A percentile compares a stretch with the other conserved stretches of the same genome.
Evolutionary conservation across 2,113 vertebrate species (phyloP).

Genomic region (Limnothrissa miodon): DNA sequence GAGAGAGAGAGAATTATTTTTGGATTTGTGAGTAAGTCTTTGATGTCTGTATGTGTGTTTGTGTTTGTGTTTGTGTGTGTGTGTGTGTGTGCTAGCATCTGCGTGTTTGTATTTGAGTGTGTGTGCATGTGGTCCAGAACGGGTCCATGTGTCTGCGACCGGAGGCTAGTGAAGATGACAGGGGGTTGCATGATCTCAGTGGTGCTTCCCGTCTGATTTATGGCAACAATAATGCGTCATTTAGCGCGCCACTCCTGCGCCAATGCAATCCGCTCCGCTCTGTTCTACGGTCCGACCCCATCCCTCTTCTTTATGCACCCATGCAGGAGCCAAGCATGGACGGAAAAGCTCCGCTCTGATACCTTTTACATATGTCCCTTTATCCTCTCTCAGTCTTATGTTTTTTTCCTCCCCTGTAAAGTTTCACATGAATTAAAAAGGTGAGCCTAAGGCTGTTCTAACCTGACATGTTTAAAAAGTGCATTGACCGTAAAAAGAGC

Average conservation of each 20-base stretch:
- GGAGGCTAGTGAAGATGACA: not conserved
- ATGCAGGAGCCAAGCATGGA: not conserved
- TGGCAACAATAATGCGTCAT: not conserved
- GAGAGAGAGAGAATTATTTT: not conserved
- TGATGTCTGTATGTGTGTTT: too few relatives aligned
- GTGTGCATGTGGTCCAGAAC: not conserved
- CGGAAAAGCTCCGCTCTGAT: not conserved
- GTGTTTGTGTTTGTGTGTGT: too few relatives aligned
- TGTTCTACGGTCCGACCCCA: not conserved
- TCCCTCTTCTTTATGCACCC: not conserved
- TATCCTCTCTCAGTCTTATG: not conserved
- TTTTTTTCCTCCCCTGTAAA: not conserved
- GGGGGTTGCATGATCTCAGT: not conserved
- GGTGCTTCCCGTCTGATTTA: not conserved
- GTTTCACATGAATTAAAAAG: not conserved
- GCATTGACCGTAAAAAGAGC: not conserved
- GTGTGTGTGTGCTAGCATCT: too few relatives aligned
- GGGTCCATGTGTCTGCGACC: not conserved
- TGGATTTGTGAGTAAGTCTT: too few relatives aligned
- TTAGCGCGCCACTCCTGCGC: not conserved
- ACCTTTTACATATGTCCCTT: not conserved
- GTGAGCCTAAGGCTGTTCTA: not conserved
- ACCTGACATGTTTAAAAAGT: not conserved
- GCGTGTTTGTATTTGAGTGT: too few relatives aligned
- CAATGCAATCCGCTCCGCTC: not conserved